Conservation (phyloP, 92 coral and sea anemone genomes). For the Epizoanthus ramosus region DNA sequence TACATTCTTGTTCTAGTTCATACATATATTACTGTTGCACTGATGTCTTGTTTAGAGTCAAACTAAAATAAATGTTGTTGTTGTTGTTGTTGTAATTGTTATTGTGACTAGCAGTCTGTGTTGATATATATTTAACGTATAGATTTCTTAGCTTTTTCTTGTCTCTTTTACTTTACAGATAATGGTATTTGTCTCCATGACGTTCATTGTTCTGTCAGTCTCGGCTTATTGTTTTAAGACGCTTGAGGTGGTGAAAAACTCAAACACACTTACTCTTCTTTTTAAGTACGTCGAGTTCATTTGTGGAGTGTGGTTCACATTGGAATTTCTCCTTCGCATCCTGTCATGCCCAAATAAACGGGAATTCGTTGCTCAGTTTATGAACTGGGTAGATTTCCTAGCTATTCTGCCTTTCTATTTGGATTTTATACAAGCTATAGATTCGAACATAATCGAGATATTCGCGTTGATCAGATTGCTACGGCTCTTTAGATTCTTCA, state of each 20-base stretch:
- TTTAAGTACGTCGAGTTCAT: constrained; percentile 67
- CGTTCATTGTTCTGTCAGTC: constrained; percentile 88
- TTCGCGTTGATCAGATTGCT: constrained; percentile 81
- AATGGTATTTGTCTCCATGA: constrained; percentile 82
- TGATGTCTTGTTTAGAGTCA: no score
- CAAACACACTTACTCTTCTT: constrained; percentile 37
- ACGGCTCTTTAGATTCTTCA: constrained; percentile 89
- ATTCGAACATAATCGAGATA: constrained; percentile 49
- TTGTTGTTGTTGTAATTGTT: no score
- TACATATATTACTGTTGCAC: no score
- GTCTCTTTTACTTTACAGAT: constrained; percentile 52
- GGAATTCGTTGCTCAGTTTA: constrained; percentile 68
- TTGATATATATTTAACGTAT: no score
- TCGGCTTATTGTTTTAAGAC: constrained; percentile 82
- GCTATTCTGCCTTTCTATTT: constrained; percentile 93
- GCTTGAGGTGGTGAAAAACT: constrained; percentile 43
- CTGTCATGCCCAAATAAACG: constrained; percentile 81
- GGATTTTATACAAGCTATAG: constrained; percentile 44
- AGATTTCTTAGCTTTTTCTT: background rate
- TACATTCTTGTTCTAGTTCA: no score
- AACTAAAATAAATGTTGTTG: no score
- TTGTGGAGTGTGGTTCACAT: constrained; percentile 94
- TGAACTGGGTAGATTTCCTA: constrained; percentile 94
- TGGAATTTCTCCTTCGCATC: constrained; percentile 80
- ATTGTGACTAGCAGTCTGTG: no score